phyloP scores from a whole-genome alignment of 1,140 invertebrate species.

The Drosophila sp. region DNA sequence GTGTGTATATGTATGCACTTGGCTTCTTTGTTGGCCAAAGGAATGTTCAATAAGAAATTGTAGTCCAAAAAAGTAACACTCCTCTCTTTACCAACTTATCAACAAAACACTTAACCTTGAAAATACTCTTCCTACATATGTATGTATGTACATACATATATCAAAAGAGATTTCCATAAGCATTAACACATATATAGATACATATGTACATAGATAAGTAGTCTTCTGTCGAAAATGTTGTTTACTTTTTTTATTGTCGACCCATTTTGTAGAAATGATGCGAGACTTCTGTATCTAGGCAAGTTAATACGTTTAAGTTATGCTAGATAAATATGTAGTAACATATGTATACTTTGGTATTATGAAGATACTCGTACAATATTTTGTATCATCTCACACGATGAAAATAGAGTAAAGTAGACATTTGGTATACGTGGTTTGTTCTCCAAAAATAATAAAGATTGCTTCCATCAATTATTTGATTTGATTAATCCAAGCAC shows the following conservation, averaged over 20 bases:
- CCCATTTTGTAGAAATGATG: constrained; percentile 12
- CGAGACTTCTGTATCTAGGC: constrained; percentile 12
- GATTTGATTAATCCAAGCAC: too few relatives aligned
- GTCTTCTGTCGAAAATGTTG: background rate
- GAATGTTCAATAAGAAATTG: background rate
- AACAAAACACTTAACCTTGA: background rate
- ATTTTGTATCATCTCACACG: background rate
- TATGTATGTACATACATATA: background rate
- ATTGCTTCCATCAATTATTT: too few relatives aligned
- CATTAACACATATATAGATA: background rate
- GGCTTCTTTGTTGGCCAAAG: background rate
- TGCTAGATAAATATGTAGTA: constrained; percentile 10
- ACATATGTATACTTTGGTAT: constrained; percentile 4
- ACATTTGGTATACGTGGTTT: too few relatives aligned
- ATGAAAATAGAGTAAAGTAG: too few relatives aligned
- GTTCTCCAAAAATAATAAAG: too few relatives aligned
- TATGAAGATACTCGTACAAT: background rate
- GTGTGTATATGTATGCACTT: background rate
- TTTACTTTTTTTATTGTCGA: constrained; percentile 18
- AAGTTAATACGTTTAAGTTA: constrained; percentile 1
- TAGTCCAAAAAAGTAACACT: background rate
- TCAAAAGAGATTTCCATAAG: constrained; percentile 1
- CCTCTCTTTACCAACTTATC: background rate
- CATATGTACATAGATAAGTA: background rate
- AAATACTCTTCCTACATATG: constrained; percentile 1